Base-by-base conservation (phyloP, 53 echinoderm and acorn worm genomes). In the Holothuria leucospilota region DNA sequence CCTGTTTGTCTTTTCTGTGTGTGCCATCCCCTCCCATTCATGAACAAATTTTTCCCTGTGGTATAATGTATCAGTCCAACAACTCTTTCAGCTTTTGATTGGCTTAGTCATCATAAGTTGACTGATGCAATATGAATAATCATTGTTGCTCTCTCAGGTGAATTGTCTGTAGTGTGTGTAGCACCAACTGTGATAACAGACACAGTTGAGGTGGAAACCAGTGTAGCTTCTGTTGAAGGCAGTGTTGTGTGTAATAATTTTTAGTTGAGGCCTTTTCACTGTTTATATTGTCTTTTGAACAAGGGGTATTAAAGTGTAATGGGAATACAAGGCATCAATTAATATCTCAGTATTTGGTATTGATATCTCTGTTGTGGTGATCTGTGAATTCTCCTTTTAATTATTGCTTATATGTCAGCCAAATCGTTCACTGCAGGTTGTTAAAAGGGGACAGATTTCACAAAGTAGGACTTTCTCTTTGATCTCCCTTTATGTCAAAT, bases 21-120 rank as follows among this genome's bases (percentile, higher is more conserved):
- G 16, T 16, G 56, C 56, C 70, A 39, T 30, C 34, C 75, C 26
- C 39, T 49, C 75, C 75, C 75, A 75, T 75, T 75, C 75, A 75
- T 75, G 39, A 72, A 75, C 75, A 40, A 16, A 51, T 52, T 75
- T 52, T 52, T 28, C 75, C 75, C 75, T 75, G 52, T 42, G n/a
- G 21, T 75, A 52, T 49, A 75, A 75, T 75, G 75, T 75, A 49
- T 42, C 39, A 75, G 75, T 75, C 75, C 75, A 49, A 24, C 75
- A 75, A 75, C 75, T 75, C 75, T 52, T 75, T 10, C 49, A 75
- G 75, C 53, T 75, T 75, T 52, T 75, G 75, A 75, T 75, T 75
- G 75, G 75, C 25, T 52, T 21, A 49, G 49, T 30, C 23, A 46
- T 75, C 51, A 21, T 75, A 25, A 75, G 51, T 49, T 75, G 49